Evolutionary conservation across 2,113 vertebrate genomes (phyloP).

Genomic region (Daboia siamensis): DNA sequence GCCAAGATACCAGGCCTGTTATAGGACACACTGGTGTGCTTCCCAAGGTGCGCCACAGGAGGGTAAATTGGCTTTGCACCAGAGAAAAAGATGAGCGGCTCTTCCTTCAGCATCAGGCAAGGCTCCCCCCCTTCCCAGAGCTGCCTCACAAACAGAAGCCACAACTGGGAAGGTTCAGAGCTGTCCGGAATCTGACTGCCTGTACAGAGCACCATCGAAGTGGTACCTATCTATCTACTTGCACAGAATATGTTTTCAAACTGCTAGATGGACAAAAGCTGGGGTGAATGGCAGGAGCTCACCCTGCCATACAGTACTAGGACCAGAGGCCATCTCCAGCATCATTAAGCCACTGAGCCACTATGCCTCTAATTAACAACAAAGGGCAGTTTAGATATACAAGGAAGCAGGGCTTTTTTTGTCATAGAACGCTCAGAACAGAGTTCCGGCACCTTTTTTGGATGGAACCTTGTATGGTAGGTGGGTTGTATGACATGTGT

Average conservation of each 20-base stretch:
- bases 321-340: too few species aligned
- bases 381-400: not conserved
- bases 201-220: not conserved
- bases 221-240: not conserved
- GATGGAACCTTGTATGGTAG: too few species aligned
- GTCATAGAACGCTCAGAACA: too few species aligned
- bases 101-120: not conserved
- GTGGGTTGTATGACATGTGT: too few species aligned
- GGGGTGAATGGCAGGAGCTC: not conserved
- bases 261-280: not conserved
- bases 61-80: too few species aligned
- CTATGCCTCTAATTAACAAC: not conserved
- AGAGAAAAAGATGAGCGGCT: too few species aligned
- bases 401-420: not conserved
- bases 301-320: not conserved
- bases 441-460: too few species aligned
- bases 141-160: not conserved
- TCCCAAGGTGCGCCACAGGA: too few species aligned
- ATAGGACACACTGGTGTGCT: not conserved
- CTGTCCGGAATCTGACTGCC: not conserved
- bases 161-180: not conserved
- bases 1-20: too few species aligned
- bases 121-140: not conserved
- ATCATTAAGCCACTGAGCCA: not conserved
- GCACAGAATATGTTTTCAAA: not conserved